Conservation (phyloP, 1,140 invertebrate genomes). For the Neodiprion fabricii region DNA sequence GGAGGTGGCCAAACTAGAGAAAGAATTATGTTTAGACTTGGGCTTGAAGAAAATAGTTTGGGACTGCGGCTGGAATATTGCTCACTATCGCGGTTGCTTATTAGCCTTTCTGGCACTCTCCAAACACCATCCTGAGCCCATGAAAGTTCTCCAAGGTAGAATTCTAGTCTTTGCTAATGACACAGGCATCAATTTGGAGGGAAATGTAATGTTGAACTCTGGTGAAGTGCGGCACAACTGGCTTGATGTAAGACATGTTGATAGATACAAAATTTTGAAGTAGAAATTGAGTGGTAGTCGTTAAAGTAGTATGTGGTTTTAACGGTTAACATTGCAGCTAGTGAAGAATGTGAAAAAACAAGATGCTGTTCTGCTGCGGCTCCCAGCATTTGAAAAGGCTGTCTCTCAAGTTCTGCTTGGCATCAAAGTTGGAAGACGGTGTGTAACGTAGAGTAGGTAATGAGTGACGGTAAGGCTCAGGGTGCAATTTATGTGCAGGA, state of each 20-base stretch:
- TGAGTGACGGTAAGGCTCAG: slow-evolving; percentile 57
- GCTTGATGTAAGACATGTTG: slow-evolving; percentile 74
- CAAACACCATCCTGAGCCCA: slow-evolving; percentile 72
- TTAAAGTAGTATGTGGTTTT: neutral
- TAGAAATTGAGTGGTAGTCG: neutral
- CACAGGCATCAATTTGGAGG: slow-evolving; percentile 87
- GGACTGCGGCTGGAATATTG: slow-evolving; percentile 88
- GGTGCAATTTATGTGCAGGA: slow-evolving; percentile 67
- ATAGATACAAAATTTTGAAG: slow-evolving; percentile 2
- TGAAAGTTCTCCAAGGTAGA: slow-evolving; percentile 72
- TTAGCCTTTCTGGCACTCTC: slow-evolving; percentile 76
- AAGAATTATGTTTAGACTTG: slow-evolving; percentile 63
- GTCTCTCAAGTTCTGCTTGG: slow-evolving; percentile 80
- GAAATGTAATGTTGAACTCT: slow-evolving; percentile 86
- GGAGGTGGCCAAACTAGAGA: slow-evolving; percentile 70
- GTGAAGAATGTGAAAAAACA: slow-evolving; percentile 83
- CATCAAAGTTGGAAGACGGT: slow-evolving; percentile 85
- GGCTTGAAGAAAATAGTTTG: slow-evolving; percentile 70
- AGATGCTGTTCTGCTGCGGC: slow-evolving; percentile 73
- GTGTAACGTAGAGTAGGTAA: slow-evolving; percentile 51
- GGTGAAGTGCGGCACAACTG: slow-evolving; percentile 91
- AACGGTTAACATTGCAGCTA: slow-evolving; percentile 63
- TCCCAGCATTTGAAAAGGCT: slow-evolving; percentile 84
- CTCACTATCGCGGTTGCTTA: slow-evolving; percentile 84
- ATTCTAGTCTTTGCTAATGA: slow-evolving; percentile 85